A percentile compares a stretch with the other conserved stretches of the same genome.
Evolutionary conservation across 2,888 invertebrate species (phyloP).

Genomic region (Rotaria macrura): DNA sequence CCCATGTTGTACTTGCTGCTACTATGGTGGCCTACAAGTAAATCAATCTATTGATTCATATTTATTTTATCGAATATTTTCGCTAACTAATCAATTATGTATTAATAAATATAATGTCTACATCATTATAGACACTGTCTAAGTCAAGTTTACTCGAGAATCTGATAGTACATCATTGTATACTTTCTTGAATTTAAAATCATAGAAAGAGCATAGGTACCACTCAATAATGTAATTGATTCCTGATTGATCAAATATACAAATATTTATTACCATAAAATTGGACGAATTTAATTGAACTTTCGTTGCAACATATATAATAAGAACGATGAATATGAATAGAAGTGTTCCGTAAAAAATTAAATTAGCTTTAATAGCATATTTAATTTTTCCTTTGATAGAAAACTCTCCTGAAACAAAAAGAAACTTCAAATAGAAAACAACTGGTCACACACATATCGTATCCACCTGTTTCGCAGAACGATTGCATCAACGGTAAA

Average conservation of each 20-base stretch:
- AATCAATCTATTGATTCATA: too few species aligned
- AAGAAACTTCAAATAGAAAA: too few species aligned
- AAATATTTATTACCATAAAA: background rate
- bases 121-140: too few species aligned
- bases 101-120: too few species aligned
- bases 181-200: too few species aligned
- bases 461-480: constrained; percentile 65
- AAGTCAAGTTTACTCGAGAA: too few species aligned
- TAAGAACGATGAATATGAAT: constrained; percentile 78
- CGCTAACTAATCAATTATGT: too few species aligned
- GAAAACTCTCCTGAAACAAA: constrained; percentile 82
- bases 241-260: background rate
- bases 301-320: constrained; percentile 83
- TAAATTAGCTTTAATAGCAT: constrained; percentile 86
- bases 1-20: constrained; percentile 99
- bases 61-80: too few species aligned
- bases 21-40: constrained; percentile 76
- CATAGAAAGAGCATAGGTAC: background rate
- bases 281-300: constrained; percentile 50
- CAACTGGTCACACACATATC: too few species aligned
- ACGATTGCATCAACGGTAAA: constrained; percentile 96
- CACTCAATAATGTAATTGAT: background rate
- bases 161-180: too few species aligned
- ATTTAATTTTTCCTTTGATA: constrained; percentile 79
- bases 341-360: constrained; percentile 94